phyloP scores from a whole-genome alignment of 1,140 invertebrate genomes.

The Magallana ariakensis region DNA sequence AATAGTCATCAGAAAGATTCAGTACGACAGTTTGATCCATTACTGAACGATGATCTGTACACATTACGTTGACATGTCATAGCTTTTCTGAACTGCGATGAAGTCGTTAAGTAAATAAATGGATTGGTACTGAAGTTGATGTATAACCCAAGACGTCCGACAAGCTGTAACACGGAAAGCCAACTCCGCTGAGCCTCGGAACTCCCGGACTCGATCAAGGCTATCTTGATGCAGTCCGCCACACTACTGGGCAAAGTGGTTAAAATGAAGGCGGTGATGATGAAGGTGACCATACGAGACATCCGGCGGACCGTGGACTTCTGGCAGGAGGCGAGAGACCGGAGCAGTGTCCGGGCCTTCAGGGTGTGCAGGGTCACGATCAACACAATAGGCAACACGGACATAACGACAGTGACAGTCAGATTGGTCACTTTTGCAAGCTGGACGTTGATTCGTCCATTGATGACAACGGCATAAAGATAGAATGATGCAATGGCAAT shows the following conservation, averaged over 20 bases:
- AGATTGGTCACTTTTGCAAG: constrained; percentile 46
- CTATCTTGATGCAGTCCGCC: constrained; percentile 45
- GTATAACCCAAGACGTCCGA: constrained; percentile 38
- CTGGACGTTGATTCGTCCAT: not conserved
- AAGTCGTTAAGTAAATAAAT: constrained; percentile 55
- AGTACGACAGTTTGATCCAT: not conserved
- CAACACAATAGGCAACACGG: constrained; percentile 42
- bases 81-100: constrained; percentile 44
- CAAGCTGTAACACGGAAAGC: constrained; percentile 37
- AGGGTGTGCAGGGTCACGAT: constrained; percentile 45
- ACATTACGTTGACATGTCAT: not conserved
- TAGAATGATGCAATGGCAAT: constrained; percentile 33
- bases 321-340: constrained; percentile 41
- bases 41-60: not conserved
- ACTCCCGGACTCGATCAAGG: not conserved
- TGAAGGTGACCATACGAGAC: constrained; percentile 53
- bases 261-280: constrained; percentile 43
- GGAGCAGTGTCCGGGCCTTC: constrained; percentile 44
- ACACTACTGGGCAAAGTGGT: constrained; percentile 51
- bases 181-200: not conserved
- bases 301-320: constrained; percentile 45
- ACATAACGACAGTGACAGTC: constrained; percentile 40
- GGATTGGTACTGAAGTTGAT: constrained; percentile 51
- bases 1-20: not conserved
- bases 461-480: constrained; percentile 50